phyloP scores from a whole-genome alignment of 2,888 invertebrate species.

The Dolichomitus sp. region DNA sequence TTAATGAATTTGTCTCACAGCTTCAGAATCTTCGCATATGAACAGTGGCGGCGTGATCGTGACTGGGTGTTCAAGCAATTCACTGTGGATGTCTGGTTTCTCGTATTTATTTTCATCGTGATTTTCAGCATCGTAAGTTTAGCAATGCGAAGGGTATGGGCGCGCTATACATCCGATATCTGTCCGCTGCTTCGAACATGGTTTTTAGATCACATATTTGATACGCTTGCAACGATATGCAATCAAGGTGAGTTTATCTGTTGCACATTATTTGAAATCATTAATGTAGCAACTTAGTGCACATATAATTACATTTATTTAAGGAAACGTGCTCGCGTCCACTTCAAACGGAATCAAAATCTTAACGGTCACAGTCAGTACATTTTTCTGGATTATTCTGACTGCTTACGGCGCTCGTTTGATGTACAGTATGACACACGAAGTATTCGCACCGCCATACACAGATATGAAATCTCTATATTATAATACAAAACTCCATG shows the following conservation, averaged over 20 bases:
- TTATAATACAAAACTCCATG: neutral
- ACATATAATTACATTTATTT: neutral
- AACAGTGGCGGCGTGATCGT: neutral
- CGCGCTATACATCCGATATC: neutral
- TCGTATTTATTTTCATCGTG: constrained; percentile 52
- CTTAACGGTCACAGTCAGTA: neutral
- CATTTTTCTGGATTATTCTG: neutral
- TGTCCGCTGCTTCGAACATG: neutral
- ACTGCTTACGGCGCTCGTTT: neutral
- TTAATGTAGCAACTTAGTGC: too few species aligned
- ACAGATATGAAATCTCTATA: neutral
- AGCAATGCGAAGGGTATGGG: constrained; percentile 26
- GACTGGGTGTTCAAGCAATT: neutral
- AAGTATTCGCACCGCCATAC: neutral
- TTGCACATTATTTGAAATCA: neutral
- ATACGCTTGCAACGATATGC: constrained; percentile 68
- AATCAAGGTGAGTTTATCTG: constrained; percentile 66
- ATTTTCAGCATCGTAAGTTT: constrained; percentile 61
- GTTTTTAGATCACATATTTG: constrained; percentile 67
- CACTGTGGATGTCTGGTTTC: constrained; percentile 59
- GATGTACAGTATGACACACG: constrained; percentile 1
- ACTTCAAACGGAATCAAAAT: neutral
- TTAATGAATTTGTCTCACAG: neutral
- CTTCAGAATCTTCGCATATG: neutral
- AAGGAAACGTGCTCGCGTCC: neutral